Percentiles rank a stretch among this genome's conserved stretches.
phyloP scores from a whole-genome alignment of 1,140 invertebrate genomes.

The Zaprionus camerounensis region DNA sequence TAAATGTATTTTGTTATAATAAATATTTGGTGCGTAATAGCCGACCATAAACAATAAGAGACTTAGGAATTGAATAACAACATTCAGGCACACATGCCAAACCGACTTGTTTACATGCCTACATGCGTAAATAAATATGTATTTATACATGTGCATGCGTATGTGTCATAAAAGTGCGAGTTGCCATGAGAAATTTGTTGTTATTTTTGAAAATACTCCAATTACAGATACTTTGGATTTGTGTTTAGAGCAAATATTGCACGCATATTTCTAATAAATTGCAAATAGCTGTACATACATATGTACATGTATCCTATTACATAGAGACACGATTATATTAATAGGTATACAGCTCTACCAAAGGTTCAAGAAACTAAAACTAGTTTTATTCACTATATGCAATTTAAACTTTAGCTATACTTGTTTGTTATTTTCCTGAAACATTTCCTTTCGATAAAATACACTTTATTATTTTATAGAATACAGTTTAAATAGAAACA shows the following conservation, averaged over 20 bases:
- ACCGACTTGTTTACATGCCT: constrained; percentile 10
- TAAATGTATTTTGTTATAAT: constrained; percentile 41
- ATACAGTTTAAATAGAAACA: too few relatives aligned
- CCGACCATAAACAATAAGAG: constrained; percentile 38
- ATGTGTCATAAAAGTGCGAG: not conserved
- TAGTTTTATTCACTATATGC: too few relatives aligned
- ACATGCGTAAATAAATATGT: constrained; percentile 48
- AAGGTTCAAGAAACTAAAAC: too few relatives aligned
- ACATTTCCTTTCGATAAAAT: too few relatives aligned
- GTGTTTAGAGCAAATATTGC: too few relatives aligned
- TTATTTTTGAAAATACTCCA: not conserved
- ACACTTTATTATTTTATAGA: too few relatives aligned
- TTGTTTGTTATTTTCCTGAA: not conserved
- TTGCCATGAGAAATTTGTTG: not conserved
- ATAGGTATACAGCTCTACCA: too few relatives aligned
- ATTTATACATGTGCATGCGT: constrained; percentile 9
- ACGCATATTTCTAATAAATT: too few relatives aligned
- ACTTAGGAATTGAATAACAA: constrained; percentile 53
- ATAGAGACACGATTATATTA: too few relatives aligned
- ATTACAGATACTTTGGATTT: not conserved
- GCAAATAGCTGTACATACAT: too few relatives aligned
- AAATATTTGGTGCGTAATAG: constrained; percentile 49
- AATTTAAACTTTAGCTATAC: too few relatives aligned
- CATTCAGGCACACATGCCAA: not conserved
- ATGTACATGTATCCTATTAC: too few relatives aligned